Evolutionary conservation across 30 jellyfish, hydroid and myxozoan species (phyloP).

Genomic region (Chrysaora quinquecirrha): DNA sequence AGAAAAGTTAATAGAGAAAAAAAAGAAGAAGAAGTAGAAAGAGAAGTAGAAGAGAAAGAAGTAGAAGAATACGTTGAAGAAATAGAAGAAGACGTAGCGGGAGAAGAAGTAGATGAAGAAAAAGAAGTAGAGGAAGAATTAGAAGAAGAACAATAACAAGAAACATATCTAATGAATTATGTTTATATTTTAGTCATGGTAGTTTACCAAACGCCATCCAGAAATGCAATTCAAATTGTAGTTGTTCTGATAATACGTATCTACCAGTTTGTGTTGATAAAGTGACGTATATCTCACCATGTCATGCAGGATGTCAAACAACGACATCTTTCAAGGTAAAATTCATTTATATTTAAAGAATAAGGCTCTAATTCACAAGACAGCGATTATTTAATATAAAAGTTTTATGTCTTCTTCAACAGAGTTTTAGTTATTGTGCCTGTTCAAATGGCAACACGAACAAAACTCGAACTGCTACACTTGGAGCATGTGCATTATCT

Average conservation of each 20-base stretch:
- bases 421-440: not conserved
- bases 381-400: not conserved
- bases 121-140: too few species aligned
- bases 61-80: too few species aligned
- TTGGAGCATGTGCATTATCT: not conserved
- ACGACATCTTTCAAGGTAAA: not conserved
- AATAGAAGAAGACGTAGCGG: too few species aligned
- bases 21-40: too few species aligned
- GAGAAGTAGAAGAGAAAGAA: too few species aligned
- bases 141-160: too few species aligned
- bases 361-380: not conserved
- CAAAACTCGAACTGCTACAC: not conserved
- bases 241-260: constrained; percentile 6
- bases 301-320: constrained; percentile 37
- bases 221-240: constrained; percentile 16
- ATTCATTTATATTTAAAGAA: not conserved
- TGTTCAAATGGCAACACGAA: not conserved
- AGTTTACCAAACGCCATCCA: too few species aligned
- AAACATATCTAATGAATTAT: too few species aligned
- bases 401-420: not conserved
- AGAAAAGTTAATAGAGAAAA: too few species aligned
- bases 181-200: too few species aligned
- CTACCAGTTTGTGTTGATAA: constrained; percentile 12
- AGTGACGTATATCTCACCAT: constrained; percentile 44
- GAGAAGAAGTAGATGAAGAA: too few species aligned